Base-by-base conservation (phyloP, 2,113 vertebrate species). In the Strix aluco region DNA sequence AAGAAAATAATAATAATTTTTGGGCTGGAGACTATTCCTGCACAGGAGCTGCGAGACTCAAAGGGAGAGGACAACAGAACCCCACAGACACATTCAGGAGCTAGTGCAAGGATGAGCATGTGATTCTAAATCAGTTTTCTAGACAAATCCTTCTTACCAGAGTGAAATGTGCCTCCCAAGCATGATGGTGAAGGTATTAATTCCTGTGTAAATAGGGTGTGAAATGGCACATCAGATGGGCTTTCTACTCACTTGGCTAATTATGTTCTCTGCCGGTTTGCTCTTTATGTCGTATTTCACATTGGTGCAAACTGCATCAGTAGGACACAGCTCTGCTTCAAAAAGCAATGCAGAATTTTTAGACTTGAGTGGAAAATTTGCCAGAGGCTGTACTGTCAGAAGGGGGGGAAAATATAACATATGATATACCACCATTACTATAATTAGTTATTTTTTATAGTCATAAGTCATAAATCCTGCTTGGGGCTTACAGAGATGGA, bases 71-170 rank as follows among this genome's bases (percentile, higher is more conserved):
- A 34, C 55, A 49, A n/a, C 13, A 40, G 26, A 78, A 42, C 61
- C 71, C 83, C 58, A 10, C 4, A 14, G 49, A 59, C 8, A 59
- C 51, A 22, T 10, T 6, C 10, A 7, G 21, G 42, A 67, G 51
- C 44, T 82, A 58, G 81, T 67, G 61, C 79, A 57, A 90, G 38
- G 34, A 55, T 5, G 46, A 90, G 32, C 63, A 59, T 5, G 40
- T 46, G 93, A 95, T 87, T 94, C 96, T 90, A 95, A 97, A 97
- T 91, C 94, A 42, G 38, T 96, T 89, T 96, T 78, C 85, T 58
- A 65, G 84, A 94, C 81, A 94, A 97, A 97, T 90, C 77, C 70
- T 80, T 77, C 85, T 29, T 71, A 89, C 62, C 81, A 71, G 91
- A 94, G 77, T 27, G 61, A 96, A 96, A 96, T 67, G 88, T 59